A percentile compares a stretch with the other conserved stretches of the same genome.
Evolutionary conservation across 2,888 invertebrate species (phyloP).

Genomic region (Orthosia incerta): DNA sequence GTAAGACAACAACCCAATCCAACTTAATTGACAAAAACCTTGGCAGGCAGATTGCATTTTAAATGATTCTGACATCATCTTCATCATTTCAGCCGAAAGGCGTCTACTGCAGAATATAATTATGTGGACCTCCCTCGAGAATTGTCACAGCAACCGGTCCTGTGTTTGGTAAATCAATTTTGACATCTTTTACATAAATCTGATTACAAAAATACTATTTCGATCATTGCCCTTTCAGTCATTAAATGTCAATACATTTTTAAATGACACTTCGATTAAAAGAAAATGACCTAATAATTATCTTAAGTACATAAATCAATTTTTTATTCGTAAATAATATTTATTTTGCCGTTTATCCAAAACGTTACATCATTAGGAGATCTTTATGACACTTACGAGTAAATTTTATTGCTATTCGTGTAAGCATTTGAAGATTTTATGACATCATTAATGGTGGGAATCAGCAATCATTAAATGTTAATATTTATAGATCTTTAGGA

Average conservation of each 20-base stretch:
- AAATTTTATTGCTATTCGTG: constrained; percentile 53
- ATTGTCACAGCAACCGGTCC: too few relatives aligned
- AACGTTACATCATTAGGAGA: constrained; percentile 53
- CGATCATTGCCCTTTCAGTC: not conserved
- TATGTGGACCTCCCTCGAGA: too few relatives aligned
- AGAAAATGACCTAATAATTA: constrained; percentile 19
- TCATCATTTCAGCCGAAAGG: too few relatives aligned
- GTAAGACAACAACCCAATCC: too few relatives aligned
- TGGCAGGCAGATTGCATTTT: too few relatives aligned
- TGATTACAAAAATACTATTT: not conserved
- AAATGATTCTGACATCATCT: too few relatives aligned
- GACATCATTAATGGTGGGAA: constrained; percentile 53
- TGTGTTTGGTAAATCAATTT: too few relatives aligned
- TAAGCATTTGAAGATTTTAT: constrained; percentile 60
- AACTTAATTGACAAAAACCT: too few relatives aligned
- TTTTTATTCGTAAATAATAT: constrained; percentile 26
- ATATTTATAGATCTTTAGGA: constrained; percentile 36
- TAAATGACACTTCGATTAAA: not conserved
- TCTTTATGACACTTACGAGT: constrained; percentile 55
- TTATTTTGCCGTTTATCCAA: constrained; percentile 32
- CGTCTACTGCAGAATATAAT: too few relatives aligned
- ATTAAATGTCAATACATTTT: not conserved
- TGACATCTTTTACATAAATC: not conserved
- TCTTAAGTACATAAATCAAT: constrained; percentile 19
- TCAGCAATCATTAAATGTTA: constrained; percentile 51